Base-by-base conservation (phyloP, 2,888 invertebrate genomes). In the Torymus aiolomorphi region DNA sequence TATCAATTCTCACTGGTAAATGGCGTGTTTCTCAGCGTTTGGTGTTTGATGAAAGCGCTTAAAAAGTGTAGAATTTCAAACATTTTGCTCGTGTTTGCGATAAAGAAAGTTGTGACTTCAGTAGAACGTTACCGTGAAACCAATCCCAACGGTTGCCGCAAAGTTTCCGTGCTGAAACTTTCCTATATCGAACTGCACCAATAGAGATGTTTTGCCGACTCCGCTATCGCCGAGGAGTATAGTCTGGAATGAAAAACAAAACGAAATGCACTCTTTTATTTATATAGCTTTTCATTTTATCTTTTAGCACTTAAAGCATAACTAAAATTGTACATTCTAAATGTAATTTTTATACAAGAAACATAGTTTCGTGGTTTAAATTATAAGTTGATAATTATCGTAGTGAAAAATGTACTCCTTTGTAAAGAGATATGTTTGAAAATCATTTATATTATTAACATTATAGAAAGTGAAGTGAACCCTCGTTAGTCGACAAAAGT, bases 161-260 rank as follows among this genome's bases (percentile, higher is more conserved):
- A 97, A 98, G 85, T 96, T 97, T 8, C 97, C 97, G 0, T 95
- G 93, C 88, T 96, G 96, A 90, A 97, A 97, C 91, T 95, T 96
- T 72, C 97, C 97, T 14, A 97, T 97, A 91, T 97, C 97, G 90
- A 97, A 98, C 92, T 97, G 97, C 51, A 97, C 97, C 82, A 98
- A 92, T 73, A 98, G 92, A 2, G 97, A 97, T 0, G 97, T 97
- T 91, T 97, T 97, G 8, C 97, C 97, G 16, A 97, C 97, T 8
- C 97, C 97, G 83, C 97, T 97, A 91, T 97, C 97, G 0, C 97
- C 97, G 52, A 97, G 93, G n/a, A 97, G 92, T 86, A 97, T 97
- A 80, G 97, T 97, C 97, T 97, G 93, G 8, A 81, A 75, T 74
- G 57, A 14, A 62, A 69, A 74, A 66, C 57, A 71, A 71, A 65